A percentile compares a stretch with the other conserved stretches of the same genome.
phyloP scores from a whole-genome alignment of 2,113 vertebrate species.

The Poecile atricapillus region DNA sequence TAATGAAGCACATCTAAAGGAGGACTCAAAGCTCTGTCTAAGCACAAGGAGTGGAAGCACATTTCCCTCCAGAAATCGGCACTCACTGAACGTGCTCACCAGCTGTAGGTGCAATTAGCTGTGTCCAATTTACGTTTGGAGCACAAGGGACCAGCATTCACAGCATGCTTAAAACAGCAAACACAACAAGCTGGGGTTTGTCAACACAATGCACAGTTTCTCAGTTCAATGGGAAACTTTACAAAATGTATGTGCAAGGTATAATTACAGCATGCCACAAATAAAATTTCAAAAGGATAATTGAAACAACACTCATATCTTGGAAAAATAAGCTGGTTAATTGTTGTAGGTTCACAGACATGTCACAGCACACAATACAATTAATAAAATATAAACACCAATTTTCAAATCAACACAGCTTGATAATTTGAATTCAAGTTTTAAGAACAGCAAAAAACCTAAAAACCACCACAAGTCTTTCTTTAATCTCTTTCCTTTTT shows the following conservation, averaged over 20 bases:
- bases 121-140: slow-evolving; percentile 58
- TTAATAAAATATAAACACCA: slow-evolving; percentile 27
- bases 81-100: background rate
- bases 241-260: slow-evolving; percentile 16
- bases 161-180: slow-evolving; percentile 18
- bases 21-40: background rate
- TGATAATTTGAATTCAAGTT: slow-evolving; percentile 16
- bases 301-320: slow-evolving; percentile 17
- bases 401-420: slow-evolving; percentile 52
- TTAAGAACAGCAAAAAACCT: background rate
- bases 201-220: background rate
- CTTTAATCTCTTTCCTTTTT: background rate
- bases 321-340: slow-evolving; percentile 37
- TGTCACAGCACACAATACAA: slow-evolving; percentile 24
- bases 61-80: slow-evolving; percentile 13
- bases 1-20: background rate
- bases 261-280: slow-evolving; percentile 6
- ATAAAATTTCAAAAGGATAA: slow-evolving; percentile 45
- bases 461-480: background rate
- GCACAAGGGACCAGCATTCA: slow-evolving; percentile 4
- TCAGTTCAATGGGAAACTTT: slow-evolving; percentile 11
- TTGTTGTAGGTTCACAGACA: background rate
- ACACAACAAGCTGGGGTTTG: slow-evolving; percentile 15
- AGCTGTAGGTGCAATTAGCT: slow-evolving; percentile 37
- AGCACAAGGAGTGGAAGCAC: background rate